phyloP scores from a whole-genome alignment of 1,140 invertebrate genomes.

The Harpegnathos saltator region DNA sequence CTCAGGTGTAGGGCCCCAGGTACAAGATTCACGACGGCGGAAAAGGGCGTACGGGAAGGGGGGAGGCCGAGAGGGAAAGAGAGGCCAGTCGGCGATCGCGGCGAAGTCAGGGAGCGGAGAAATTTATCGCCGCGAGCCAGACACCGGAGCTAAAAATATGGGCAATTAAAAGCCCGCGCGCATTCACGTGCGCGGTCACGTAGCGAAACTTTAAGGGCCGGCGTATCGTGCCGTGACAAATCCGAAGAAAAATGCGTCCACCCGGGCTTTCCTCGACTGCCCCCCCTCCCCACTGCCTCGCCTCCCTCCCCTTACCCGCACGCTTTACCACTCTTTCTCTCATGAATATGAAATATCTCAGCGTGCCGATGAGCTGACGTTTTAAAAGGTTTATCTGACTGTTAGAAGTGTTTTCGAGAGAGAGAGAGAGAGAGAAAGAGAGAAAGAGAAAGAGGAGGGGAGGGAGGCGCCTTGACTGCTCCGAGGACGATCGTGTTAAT shows the following conservation, averaged over 20 bases:
- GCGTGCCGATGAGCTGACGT: constrained; percentile 35
- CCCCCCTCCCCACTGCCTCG: neutral
- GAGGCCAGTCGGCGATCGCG: no score
- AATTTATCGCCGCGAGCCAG: constrained; percentile 68
- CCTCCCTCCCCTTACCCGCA: neutral
- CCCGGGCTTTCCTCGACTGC: constrained; percentile 14
- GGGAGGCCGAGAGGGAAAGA: neutral
- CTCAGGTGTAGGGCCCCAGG: constrained; percentile 18
- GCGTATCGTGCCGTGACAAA: constrained; percentile 62
- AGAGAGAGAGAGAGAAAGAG: neutral
- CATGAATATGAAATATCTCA: constrained; percentile 45
- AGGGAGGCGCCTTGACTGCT: constrained; percentile 2
- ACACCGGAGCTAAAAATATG: constrained; percentile 69
- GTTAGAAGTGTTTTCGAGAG: constrained; percentile 19
- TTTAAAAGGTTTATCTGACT: constrained; percentile 57
- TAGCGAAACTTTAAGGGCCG: constrained; percentile 49
- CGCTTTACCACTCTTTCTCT: neutral
- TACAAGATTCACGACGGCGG: constrained; percentile 34
- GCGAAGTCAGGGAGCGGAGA: constrained; percentile 56
- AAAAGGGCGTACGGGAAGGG: neutral
- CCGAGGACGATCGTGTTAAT: constrained; percentile 29
- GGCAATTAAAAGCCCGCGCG: constrained; percentile 69
- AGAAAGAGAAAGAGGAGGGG: no score
- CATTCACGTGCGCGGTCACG: constrained; percentile 10
- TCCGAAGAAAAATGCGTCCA: constrained; percentile 49